Conservation (phyloP, 2,888 invertebrate genomes). For the Eilema depressum region DNA sequence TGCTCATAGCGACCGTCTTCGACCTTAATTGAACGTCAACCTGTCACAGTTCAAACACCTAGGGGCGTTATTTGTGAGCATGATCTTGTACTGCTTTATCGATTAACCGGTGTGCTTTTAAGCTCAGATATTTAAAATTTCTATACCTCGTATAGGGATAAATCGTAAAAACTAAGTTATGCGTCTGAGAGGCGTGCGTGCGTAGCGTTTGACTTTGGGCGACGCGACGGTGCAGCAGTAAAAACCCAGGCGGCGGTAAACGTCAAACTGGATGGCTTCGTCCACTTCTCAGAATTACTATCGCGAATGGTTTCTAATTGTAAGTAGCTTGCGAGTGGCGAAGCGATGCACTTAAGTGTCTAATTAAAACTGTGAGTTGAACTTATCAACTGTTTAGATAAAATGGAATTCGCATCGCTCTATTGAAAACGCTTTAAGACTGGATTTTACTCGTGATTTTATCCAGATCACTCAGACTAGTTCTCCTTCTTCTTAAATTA, state of each 20-base stretch:
- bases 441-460: slow-evolving; percentile 4
- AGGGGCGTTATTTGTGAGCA: slow-evolving; percentile 48
- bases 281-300: slow-evolving; percentile 59
- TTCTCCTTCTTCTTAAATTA: neutral
- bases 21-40: slow-evolving; percentile 78
- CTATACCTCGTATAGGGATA: slow-evolving; percentile 36
- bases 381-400: slow-evolving; percentile 27
- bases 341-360: slow-evolving; percentile 30
- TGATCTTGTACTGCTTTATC: slow-evolving; percentile 41
- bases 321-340: slow-evolving; percentile 47
- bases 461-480: neutral
- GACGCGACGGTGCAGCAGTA: slow-evolving; percentile 42
- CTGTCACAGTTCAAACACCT: slow-evolving; percentile 69
- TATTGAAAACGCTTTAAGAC: neutral
- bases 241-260: slow-evolving; percentile 56
- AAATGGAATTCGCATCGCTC: neutral
- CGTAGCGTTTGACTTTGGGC: slow-evolving; percentile 28
- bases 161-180: slow-evolving; percentile 56
- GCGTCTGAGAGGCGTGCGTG: slow-evolving; percentile 44
- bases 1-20: slow-evolving; percentile 66
- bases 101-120: slow-evolving; percentile 31
- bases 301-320: slow-evolving; percentile 58
- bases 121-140: slow-evolving; percentile 39
- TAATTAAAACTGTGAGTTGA: slow-evolving; percentile 41
- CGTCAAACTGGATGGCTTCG: slow-evolving; percentile 54